Evolutionary conservation across 2,888 invertebrate genomes (phyloP).

Genomic region (Dryobotodes eremita): DNA sequence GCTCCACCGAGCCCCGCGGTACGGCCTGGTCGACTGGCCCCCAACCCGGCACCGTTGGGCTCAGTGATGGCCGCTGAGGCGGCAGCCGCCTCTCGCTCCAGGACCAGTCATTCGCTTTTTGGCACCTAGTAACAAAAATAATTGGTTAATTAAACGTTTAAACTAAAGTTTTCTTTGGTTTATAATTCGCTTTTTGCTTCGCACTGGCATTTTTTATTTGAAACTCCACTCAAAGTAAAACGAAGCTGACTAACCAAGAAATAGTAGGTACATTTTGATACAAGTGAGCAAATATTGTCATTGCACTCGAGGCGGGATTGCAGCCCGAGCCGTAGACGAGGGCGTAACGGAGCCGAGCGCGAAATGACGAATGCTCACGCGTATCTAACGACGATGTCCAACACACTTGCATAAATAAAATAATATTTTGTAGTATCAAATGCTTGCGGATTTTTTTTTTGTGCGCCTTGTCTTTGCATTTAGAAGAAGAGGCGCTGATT

Average conservation of each 20-base stretch:
- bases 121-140: slow-evolving; percentile 15
- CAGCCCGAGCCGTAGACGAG: not conserved
- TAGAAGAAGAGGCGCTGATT: not conserved
- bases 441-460: not conserved
- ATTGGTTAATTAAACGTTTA: not conserved
- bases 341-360: not conserved
- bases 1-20: slow-evolving; percentile 74
- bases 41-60: slow-evolving; percentile 93
- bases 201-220: not conserved
- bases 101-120: slow-evolving; percentile 16
- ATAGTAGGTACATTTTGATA: not conserved
- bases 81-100: slow-evolving; percentile 84
- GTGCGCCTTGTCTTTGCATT: not conserved
- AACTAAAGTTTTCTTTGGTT: not conserved
- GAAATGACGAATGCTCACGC: no score
- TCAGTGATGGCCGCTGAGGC: slow-evolving; percentile 72
- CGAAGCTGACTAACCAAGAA: not conserved
- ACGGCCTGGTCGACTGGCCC: slow-evolving; percentile 98
- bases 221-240: not conserved
- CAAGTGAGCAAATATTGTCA: no score
- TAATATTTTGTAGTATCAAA: not conserved
- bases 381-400: not conserved
- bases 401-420: not conserved
- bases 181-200: not conserved
- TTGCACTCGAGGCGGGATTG: not conserved